Evolutionary conservation across 2,113 vertebrate species (phyloP).

Genomic region (Condylura cristata): DNA sequence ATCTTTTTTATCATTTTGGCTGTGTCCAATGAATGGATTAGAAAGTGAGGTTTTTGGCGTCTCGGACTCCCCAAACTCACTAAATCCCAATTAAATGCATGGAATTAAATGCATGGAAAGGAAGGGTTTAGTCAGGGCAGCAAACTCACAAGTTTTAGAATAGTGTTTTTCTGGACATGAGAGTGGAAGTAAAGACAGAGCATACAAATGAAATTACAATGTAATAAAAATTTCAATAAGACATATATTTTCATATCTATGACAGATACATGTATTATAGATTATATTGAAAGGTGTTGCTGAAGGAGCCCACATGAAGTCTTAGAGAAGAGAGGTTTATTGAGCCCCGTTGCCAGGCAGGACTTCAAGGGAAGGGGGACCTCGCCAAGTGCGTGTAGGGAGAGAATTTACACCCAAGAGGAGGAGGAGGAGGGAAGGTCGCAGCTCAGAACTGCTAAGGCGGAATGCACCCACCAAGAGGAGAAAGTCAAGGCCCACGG

Average conservation of each 20-base stretch:
- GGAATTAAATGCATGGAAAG: slow-evolving; percentile 17
- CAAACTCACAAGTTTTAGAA: neutral
- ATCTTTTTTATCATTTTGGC: neutral
- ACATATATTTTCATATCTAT: neutral
- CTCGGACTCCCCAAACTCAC: slow-evolving; percentile 11
- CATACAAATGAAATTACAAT: slow-evolving; percentile 25
- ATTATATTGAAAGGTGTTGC: too few relatives aligned
- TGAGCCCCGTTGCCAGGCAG: too few relatives aligned
- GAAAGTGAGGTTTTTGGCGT: neutral
- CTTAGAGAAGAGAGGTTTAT: too few relatives aligned
- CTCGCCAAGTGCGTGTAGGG: too few relatives aligned
- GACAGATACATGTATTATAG: too few relatives aligned
- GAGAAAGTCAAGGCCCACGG: too few relatives aligned
- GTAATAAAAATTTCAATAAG: slow-evolving; percentile 37
- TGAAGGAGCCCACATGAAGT: too few relatives aligned
- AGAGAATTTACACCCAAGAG: too few relatives aligned
- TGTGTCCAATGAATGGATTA: neutral
- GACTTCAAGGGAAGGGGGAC: too few relatives aligned
- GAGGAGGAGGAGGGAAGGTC: too few relatives aligned
- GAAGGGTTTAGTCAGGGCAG: neutral
- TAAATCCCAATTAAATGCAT: slow-evolving; percentile 16
- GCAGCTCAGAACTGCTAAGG: too few relatives aligned
- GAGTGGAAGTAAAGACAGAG: neutral
- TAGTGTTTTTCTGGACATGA: slow-evolving; percentile 2
- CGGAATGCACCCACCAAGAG: too few relatives aligned